A percentile compares a stretch with the other conserved stretches of the same genome.
Evolutionary conservation across 1,140 invertebrate genomes (phyloP).

Genomic region (Drosophila subobscura): DNA sequence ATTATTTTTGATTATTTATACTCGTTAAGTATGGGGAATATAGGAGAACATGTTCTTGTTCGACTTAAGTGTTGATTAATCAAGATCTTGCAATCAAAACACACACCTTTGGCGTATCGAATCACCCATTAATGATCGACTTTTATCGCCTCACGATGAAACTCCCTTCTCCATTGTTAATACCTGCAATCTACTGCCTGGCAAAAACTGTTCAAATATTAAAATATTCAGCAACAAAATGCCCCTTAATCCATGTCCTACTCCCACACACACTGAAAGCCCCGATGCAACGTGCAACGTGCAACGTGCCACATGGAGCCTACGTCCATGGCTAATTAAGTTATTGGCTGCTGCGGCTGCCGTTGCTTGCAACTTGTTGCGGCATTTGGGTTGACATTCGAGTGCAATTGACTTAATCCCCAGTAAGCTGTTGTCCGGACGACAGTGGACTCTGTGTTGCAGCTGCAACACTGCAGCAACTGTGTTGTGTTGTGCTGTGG

Average conservation of each 20-base stretch:
- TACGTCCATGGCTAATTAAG: conserved; percentile 70
- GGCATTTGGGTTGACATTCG: conserved; percentile 76
- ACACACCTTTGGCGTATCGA: no score
- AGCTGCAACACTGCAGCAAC: conserved; percentile 8
- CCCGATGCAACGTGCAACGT: conserved; percentile 29
- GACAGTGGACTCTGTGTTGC: conserved; percentile 23
- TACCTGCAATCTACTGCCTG: no score
- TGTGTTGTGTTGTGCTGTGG: background rate
- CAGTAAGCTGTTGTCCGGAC: conserved; percentile 59
- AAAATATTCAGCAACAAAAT: conserved; percentile 12
- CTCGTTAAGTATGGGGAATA: no score
- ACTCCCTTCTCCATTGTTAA: no score
- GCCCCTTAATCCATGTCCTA: conserved; percentile 33
- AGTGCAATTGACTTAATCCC: conserved; percentile 80
- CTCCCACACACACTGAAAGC: conserved; percentile 34
- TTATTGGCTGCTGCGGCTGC: conserved; percentile 62
- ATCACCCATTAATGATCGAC: no score
- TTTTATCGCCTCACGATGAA: no score
- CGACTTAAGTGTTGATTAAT: no score
- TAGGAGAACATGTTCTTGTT: no score
- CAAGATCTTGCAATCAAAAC: no score
- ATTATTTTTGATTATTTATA: no score
- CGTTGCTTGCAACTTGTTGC: conserved; percentile 73
- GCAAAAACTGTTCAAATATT: no score
- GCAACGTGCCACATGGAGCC: conserved; percentile 28